Evolutionary conservation across 2,113 vertebrate genomes (phyloP), one percentile per base, ranked within the genome.

Genomic region (Bothrops jararaca): DNA sequence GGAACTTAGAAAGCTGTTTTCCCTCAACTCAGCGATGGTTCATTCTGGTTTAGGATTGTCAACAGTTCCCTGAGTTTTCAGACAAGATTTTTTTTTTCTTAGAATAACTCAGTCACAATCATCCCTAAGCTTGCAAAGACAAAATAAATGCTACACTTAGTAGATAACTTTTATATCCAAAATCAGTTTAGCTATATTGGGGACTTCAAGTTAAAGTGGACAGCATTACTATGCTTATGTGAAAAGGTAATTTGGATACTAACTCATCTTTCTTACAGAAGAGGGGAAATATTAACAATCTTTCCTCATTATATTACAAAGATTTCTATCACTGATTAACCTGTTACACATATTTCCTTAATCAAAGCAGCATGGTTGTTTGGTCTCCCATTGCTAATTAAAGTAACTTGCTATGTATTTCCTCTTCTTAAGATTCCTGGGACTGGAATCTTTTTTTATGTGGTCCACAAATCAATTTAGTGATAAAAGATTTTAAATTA

Each of bases 391-490:
- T 69, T 60, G 54, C 57, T 91, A 89, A 94, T 88, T 93, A 94
- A 91, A 95, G 92, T 95, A 42, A 54, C 23, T 93, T 90, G 50
- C 90, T 0, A 80, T 26, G 91, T 93, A 95, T 95, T 93, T 93
- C 64, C 92, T 53, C 91, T 95, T 92, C 69, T 94, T 64, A 93
- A 57, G 20, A 39, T 93, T 53, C 91, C 92, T 95, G 95, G 48
- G 22, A 92, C 80, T 91, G 89, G 52, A 53, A 86, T 88, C 3
- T 29, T 95, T 89, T 89, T 45, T 20, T 58, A 90, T 90, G 85
- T 92, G 22, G 89, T 88, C 89, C 94, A 91, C 90, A 94, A 48
- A 92, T 94, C 90, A 56, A 22, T 64, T 89, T 80, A 57, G 1
- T 23, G 90, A 86, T 89, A 9, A 24, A 92, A 85, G 29, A 86